A percentile compares a stretch with the other conserved stretches of the same genome.
Conservation (phyloP, 2,797 vertebrate genomes). For the Pelochelys cantorii region DNA sequence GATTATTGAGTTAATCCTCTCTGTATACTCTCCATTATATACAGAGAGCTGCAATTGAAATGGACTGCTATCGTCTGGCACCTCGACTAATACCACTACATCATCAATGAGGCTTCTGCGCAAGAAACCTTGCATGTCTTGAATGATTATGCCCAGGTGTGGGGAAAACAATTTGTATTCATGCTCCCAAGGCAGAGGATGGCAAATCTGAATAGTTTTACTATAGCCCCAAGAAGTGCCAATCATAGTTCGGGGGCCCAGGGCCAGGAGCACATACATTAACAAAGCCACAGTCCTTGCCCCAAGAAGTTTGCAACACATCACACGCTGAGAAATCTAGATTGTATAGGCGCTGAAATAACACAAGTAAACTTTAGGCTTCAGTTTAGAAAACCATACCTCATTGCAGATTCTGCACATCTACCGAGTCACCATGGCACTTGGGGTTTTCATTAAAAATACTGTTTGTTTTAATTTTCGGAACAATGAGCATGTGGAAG, state of each 20-base stretch:
- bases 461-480: no score
- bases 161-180: not conserved
- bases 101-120: not conserved
- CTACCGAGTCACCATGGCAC: not conserved
- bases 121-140: not conserved
- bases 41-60: not conserved
- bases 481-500: no score
- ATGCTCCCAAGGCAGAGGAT: not conserved
- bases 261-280: not conserved
- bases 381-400: no score
- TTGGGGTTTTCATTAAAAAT: no score
- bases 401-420: rapidly evolving
- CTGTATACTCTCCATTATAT: rapidly evolving
- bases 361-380: not conserved
- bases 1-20: not conserved
- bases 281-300: rapidly evolving
- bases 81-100: not conserved
- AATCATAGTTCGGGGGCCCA: not conserved
- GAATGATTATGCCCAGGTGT: not conserved
- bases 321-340: not conserved
- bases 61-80: rapidly evolving
- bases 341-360: no score
- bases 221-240: not conserved
- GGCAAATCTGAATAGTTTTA: not conserved
- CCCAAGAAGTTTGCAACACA: not conserved